Conservation (phyloP, 2,888 invertebrate genomes). For the Stomorhina lunata region DNA sequence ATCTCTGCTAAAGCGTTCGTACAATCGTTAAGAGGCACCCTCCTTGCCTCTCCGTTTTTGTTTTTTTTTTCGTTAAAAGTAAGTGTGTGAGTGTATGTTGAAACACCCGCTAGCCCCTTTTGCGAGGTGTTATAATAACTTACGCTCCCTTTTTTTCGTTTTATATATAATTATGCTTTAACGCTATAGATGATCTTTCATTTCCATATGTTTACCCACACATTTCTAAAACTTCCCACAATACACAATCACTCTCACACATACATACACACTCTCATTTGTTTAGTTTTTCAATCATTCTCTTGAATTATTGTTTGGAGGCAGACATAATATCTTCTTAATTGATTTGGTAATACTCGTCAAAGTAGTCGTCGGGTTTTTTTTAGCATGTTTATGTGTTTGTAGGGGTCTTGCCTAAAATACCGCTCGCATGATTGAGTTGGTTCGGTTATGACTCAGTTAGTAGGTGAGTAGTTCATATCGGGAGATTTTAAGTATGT, state of each 20-base stretch:
- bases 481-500: conserved; percentile 31
- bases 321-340: conserved; percentile 57
- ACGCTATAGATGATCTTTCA: conserved; percentile 44
- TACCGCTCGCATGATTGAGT: conserved; percentile 32
- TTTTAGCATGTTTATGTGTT: conserved; percentile 14
- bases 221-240: not conserved
- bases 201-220: conserved; percentile 1
- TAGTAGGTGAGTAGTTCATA: conserved; percentile 31
- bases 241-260: not conserved
- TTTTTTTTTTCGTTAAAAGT: too few relatives aligned
- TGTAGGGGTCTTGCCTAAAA: not conserved
- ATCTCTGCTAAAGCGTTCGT: conserved; percentile 63
- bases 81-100: not conserved
- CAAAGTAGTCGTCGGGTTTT: too few relatives aligned
- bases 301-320: conserved; percentile 2
- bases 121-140: conserved; percentile 29
- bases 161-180: conserved; percentile 70
- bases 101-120: conserved; percentile 32
- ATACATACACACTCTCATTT: not conserved
- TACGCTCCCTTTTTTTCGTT: conserved; percentile 78
- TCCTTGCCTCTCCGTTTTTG: conserved; percentile 64
- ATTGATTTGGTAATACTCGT: conserved; percentile 43
- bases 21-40: conserved; percentile 37
- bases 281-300: not conserved
- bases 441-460: conserved; percentile 64